Evolutionary conservation across 1,140 invertebrate genomes (phyloP), one percentile per base, ranked within the genome.

Genomic region (Cataglyphis hispanica): DNA sequence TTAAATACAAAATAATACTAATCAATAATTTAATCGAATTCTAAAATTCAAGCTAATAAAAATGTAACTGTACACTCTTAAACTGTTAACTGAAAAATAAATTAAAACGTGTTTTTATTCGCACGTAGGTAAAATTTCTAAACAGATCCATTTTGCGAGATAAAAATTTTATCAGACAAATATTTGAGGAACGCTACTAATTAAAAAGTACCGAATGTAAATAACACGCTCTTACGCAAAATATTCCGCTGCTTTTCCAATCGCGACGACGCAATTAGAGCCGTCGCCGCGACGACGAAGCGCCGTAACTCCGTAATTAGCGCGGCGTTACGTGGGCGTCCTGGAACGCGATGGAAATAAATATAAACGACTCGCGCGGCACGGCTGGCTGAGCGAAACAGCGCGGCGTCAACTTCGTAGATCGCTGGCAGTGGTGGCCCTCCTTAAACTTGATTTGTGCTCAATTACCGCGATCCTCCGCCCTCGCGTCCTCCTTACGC

Each of bases 381-480:
- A 40, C 74, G 56, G 25, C 40, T 61, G 56, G 37, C 37, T 76
- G 16, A 13, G 53, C 31, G 31, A 72, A 34, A 22, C 34, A 40
- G 4, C 56, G 56, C 46, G 22, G 46, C 72, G 53, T 60, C 64
- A 81, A 81, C 86, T 70, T 84, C 66, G 64, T 25, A 70, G 84
- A 72, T 75, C 88, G 75, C 80, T 70, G 37, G 63, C 77, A 46
- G 77, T 66, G 43, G 83, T 50, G 16, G 66, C 53, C 72, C 89
- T 90, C 88, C 88, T 89, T 89, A 89, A 87, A 95, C 92, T 94
- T 95, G 95, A 95, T 95, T 95, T 95, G 94, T 95, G 95, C 91
- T 94, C 95, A 95, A 95, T 95, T 95, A 95, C 92, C 92, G 91
- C 86, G 91, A 40, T 87, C 56, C 72, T 69, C 78, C 25, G 43